Evolutionary conservation across 2,797 vertebrate species (phyloP).

Genomic region (Pteropus rufus): DNA sequence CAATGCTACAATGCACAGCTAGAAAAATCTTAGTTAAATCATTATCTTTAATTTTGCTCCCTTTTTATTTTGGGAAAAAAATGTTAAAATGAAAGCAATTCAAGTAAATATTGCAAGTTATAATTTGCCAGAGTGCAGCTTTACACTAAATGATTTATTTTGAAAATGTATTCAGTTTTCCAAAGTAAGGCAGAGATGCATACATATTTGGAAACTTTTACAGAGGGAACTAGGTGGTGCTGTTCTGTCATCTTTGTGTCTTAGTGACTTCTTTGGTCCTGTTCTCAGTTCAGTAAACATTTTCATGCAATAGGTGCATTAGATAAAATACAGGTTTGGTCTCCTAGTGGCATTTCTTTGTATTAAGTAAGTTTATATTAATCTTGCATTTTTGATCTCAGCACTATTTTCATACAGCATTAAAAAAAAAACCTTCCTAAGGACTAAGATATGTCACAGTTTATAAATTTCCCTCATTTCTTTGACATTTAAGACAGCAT

Average conservation of each 20-base stretch:
- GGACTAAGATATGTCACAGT: neutral
- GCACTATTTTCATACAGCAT: neutral
- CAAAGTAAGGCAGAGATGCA: slow-evolving; percentile 64
- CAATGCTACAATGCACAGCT: neutral
- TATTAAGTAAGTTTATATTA: neutral
- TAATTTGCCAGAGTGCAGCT: slow-evolving; percentile 16
- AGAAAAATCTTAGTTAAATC: neutral
- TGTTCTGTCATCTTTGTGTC: slow-evolving; percentile 84
- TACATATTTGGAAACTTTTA: slow-evolving; percentile 75
- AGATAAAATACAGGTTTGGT: neutral
- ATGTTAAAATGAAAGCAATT: slow-evolving; percentile 49
- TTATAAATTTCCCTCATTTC: neutral
- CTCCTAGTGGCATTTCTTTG: neutral
- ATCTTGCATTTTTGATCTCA: neutral
- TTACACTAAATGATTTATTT: slow-evolving; percentile 18
- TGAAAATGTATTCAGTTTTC: slow-evolving; percentile 58
- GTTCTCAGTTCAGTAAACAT: slow-evolving; percentile 57
- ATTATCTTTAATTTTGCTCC: slow-evolving; percentile 29
- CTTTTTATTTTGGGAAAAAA: slow-evolving; percentile 38
- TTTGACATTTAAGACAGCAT: neutral
- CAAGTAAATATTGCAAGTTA: slow-evolving; percentile 3
- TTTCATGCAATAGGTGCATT: neutral
- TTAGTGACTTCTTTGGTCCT: slow-evolving; percentile 70
- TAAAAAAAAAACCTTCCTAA: neutral
- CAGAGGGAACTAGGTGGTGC: slow-evolving; percentile 85